Evolutionary conservation across 2,888 invertebrate species (phyloP), one percentile per base, ranked within the genome.

Genomic region (Axea sp.): DNA sequence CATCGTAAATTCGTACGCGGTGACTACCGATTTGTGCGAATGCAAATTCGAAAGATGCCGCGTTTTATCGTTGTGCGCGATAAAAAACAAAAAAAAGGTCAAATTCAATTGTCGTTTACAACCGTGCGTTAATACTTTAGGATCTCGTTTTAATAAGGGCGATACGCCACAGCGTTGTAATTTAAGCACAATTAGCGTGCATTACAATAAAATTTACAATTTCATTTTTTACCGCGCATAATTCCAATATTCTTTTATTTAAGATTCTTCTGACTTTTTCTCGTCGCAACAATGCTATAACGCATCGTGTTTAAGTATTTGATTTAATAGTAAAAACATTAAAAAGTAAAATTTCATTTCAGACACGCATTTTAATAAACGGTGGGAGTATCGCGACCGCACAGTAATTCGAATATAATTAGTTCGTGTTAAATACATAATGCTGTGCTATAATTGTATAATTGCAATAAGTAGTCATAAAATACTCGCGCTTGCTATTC

Each of bases 1-100:
- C 62, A 68, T 77, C 77, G 78, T 80, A 78, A 79, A 81, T 81
- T 79, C 69, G 75, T 69, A 65, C 55, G 64, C 74, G 64, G 47
- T 33, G 60, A 59, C 69, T 67, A 55, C 43, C 71, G 47, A 57
- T 60, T 43, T 45, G 22, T 31, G 45, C 37, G 57, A 60, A 76
- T 73, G 76, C 62, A 69, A 75, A 72, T 71, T 49, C 51, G 28
- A 59, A 76, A 69, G 76, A 71, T 67, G 69, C 41, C 62, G 45
- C 57, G 43, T 64, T 72, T 72, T 53, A 64, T 59, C 43, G 41
- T 8, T 11, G 39, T 26, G 12, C 7, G n/a, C 19, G 31, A 67
- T 67, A 67, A 67, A 57, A 22, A 39, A 11, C 19, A 26, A 67
- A 57, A 67, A 67, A 57, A 22, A 39, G 35, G 15, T 45, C 33